These are phyloP conservation scores for Hypselothyrea guttata DNA, from an alignment of 2,888 invertebrate genomes.

Conservation along the genomic window DNA sequence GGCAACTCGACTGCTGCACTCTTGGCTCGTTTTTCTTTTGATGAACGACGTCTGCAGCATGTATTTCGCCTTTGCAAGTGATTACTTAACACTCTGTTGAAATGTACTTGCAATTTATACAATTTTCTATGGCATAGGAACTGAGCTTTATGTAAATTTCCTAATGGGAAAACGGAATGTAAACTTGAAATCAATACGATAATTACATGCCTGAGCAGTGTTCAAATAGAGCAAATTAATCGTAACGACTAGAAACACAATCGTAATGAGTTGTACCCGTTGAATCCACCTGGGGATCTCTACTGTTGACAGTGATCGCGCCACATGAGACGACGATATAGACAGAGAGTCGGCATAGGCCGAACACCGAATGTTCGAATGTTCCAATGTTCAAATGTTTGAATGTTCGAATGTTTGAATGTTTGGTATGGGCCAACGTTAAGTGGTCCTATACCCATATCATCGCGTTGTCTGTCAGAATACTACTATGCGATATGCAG, in stretches of 20 bases:
- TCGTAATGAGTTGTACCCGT: constrained; percentile 24
- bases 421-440: no score
- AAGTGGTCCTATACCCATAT: constrained; percentile 74
- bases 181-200: constrained; percentile 1
- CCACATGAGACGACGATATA: constrained; percentile 71
- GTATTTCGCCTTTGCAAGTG: constrained; percentile 25
- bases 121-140: neutral
- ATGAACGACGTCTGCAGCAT: neutral
- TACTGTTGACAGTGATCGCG: constrained; percentile 77
- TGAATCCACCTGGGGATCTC: constrained; percentile 70
- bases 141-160: neutral
- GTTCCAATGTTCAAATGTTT: no score
- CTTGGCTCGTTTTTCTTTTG: neutral
- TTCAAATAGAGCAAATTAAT: no score
- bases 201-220: neutral
- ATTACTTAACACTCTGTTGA: constrained; percentile 24
- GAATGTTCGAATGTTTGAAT: no score
- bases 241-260: constrained; percentile 22
- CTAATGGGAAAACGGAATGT: neutral
- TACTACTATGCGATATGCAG: constrained; percentile 27
- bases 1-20: neutral
- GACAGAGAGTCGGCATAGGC: constrained; percentile 49
- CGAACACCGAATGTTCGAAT: no score
- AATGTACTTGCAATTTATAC: neutral
- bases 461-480: constrained; percentile 71